These are phyloP conservation scores for Drosophila repleta DNA, from an alignment of 1,140 invertebrate genomes.

Conservation along the genomic window DNA sequence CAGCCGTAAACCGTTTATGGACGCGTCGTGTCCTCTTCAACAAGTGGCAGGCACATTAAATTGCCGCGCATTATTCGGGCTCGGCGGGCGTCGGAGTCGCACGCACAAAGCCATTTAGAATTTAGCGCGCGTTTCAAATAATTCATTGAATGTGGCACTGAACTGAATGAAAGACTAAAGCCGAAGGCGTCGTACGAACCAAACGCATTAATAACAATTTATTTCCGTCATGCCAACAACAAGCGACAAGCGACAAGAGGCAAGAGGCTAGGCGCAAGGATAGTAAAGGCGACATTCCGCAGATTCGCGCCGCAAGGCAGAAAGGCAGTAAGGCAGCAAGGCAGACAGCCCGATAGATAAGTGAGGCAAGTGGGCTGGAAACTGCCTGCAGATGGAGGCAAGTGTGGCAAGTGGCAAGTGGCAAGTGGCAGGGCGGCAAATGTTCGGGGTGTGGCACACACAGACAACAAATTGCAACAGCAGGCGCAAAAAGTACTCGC, in stretches of 20 bases:
- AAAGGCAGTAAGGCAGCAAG: neutral
- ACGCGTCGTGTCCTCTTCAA: slow-evolving; percentile 36
- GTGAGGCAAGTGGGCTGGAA: slow-evolving; percentile 7
- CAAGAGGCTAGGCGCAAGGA: slow-evolving; percentile 3
- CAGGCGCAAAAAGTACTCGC: slow-evolving; percentile 56
- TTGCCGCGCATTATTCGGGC: slow-evolving; percentile 51
- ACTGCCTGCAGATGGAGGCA: neutral
- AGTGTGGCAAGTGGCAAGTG: neutral
- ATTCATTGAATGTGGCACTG: slow-evolving; percentile 59
- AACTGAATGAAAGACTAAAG: slow-evolving; percentile 16
- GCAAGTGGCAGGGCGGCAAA: neutral
- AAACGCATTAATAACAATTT: slow-evolving; percentile 79
- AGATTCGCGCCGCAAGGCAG: slow-evolving; percentile 32
- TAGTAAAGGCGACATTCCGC: slow-evolving; percentile 42
- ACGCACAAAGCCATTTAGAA: slow-evolving; percentile 48
- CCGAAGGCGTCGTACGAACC: slow-evolving; percentile 41
- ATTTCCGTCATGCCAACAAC: slow-evolving; percentile 62
- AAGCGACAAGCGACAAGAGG: slow-evolving; percentile 2
- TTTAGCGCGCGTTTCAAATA: slow-evolving; percentile 59
- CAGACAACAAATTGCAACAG: slow-evolving; percentile 60
- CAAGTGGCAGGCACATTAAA: slow-evolving; percentile 74
- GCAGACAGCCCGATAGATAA: slow-evolving; percentile 9
- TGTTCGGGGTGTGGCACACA: neutral
- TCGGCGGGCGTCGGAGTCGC: slow-evolving; percentile 12
- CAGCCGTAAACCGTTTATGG: slow-evolving; percentile 68